A percentile compares a stretch with the other conserved stretches of the same genome.
Evolutionary conservation across 2,888 invertebrate genomes (phyloP).

Genomic region (Trichacis sp.): DNA sequence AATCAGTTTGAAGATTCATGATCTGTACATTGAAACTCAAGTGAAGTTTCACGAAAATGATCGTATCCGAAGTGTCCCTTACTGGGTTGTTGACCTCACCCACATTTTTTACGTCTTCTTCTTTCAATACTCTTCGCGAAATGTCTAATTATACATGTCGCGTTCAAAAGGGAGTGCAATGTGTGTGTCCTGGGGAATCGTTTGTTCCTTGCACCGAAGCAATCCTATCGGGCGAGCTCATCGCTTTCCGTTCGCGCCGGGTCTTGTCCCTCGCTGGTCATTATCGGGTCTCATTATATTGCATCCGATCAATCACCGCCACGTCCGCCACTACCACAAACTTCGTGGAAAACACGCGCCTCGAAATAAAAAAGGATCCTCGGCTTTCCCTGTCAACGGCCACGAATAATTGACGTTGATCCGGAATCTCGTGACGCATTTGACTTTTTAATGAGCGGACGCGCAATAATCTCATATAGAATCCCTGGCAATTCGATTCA

Average conservation of each 20-base stretch:
- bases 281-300: constrained; percentile 68
- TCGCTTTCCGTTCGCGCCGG: constrained; percentile 59
- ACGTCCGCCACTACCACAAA: constrained; percentile 38
- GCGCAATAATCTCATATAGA: background rate
- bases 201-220: constrained; percentile 1
- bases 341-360: constrained; percentile 32
- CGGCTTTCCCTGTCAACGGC: background rate
- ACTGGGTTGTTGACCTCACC: no score
- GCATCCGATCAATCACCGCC: constrained; percentile 65
- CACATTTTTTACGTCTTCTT: no score
- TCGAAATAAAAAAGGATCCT: constrained; percentile 7
- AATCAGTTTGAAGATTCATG: no score
- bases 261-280: constrained; percentile 65
- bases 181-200: constrained; percentile 13
- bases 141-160: no score
- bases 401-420: background rate
- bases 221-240: constrained; percentile 55
- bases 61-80: no score
- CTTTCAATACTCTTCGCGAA: no score
- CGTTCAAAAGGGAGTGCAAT: no score
- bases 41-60: no score
- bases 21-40: no score
- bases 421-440: background rate
- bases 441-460: constrained; percentile 1
- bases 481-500: background rate